Base-by-base conservation (phyloP, 2,888 invertebrate genomes). In the Dynastes grantii region DNA sequence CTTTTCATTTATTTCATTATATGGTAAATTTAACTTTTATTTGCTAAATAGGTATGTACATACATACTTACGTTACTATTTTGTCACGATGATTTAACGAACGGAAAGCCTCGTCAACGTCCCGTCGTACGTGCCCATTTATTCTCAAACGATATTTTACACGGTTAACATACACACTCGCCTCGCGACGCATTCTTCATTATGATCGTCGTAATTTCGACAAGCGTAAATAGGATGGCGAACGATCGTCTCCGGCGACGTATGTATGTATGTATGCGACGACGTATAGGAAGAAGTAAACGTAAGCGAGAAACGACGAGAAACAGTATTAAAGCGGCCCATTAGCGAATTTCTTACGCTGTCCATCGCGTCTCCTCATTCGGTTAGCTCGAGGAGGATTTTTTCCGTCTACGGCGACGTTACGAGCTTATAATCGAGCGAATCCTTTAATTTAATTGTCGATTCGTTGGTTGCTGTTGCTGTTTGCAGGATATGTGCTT, bases 81-180 rank as follows among this genome's bases (percentile, higher is more conserved):
- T 55, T 5, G 2, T 5, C 6, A 16, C 22, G 3, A 16, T 55
- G 8, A 16, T 6, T 22, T 8, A 8, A 16, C 4, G 8, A 16
- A 55, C 16, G 13, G 16, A 53, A 13, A 53, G 2, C 4, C 3
- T 2, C 16, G 8, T 8, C 16, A 51, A 11, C 11, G 51, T 51
- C 55, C 16, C 6, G 55, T 8, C 11, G 68, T 76, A 53, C 78
- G 75, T 78, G 76, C 27, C 27, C 45, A 75, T 75, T 49, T 61
- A 78, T 68, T 55, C 65, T 22, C 67, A 55, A 27, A 70, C 29
- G 51, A 77, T 13, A 77, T 65, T 77, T 68, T 51, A 68, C 8
- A 55, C 22, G 55, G 55, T 45, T 45, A 45, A 45, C 45, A 11
- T 45, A 45, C 2, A 8, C 45, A 45, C 8, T 45, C 45, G 45